Conservation (phyloP, 2,797 vertebrate genomes). For the Sebastes matsubarae region DNA sequence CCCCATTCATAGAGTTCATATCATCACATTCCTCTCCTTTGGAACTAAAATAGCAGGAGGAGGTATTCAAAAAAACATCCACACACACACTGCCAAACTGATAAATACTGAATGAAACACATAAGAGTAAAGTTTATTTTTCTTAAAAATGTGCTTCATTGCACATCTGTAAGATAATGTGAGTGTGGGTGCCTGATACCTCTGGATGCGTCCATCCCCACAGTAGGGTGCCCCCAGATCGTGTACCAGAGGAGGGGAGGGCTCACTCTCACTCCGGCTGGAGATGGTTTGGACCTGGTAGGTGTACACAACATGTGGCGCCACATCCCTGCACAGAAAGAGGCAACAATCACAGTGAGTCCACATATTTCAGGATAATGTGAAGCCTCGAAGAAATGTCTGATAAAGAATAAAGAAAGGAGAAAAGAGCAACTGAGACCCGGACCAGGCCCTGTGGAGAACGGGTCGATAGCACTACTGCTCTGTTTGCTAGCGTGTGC, state of each 20-base stretch:
- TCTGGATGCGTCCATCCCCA: slow-evolving; percentile 95
- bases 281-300: slow-evolving; percentile 90
- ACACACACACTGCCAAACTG: not conserved
- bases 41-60: slow-evolving; percentile 78
- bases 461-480: not conserved
- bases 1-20: slow-evolving; percentile 93
- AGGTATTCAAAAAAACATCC: slow-evolving; percentile 9
- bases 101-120: not conserved
- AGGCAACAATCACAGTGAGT: slow-evolving; percentile 6
- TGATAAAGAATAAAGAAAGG: not conserved
- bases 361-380: not conserved
- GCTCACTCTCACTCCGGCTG: slow-evolving; percentile 86
- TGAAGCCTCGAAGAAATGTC: slow-evolving; percentile 7
- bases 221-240: slow-evolving; percentile 91
- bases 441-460: not conserved
- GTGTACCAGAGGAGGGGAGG: slow-evolving; percentile 88
- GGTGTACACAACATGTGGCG: slow-evolving; percentile 81
- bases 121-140: not conserved
- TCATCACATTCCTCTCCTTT: slow-evolving; percentile 96
- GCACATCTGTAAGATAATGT: not conserved
- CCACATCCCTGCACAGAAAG: slow-evolving; percentile 84
- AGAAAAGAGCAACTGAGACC: not conserved
- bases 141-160: not conserved
- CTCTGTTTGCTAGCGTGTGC: slow-evolving; percentile 11
- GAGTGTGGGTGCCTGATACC: slow-evolving; percentile 72